Percentiles rank a stretch among this genome's conserved stretches.
Conservation (phyloP, 35 echinoderm and acorn worm genomes). For the Chiridota heheva region DNA sequence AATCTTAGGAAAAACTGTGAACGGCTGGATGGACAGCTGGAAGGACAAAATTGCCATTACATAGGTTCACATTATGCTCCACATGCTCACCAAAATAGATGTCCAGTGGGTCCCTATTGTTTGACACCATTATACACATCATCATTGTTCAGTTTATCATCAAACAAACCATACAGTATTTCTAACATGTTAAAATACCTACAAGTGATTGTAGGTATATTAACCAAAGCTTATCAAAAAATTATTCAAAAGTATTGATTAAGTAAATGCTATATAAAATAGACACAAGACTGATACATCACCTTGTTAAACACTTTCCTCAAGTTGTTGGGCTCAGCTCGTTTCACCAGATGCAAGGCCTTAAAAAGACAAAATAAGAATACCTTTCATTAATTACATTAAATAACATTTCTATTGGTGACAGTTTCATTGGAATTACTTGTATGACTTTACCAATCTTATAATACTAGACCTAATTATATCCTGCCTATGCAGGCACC, state of each 20-base stretch:
- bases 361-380: slow-evolving; percentile 4
- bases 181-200: not conserved
- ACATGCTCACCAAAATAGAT: no score
- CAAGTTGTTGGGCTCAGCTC: slow-evolving; percentile 63
- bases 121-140: not conserved
- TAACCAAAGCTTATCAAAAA: not conserved
- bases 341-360: slow-evolving; percentile 75
- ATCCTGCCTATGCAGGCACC: no score
- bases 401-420: no score
- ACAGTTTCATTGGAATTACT: no score
- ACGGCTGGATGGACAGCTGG: not conserved
- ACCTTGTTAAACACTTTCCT: slow-evolving; percentile 72
- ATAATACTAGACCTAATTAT: no score
- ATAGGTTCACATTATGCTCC: no score
- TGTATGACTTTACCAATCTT: no score
- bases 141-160: not conserved
- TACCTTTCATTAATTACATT: no score
- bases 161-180: not conserved
- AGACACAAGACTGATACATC: not conserved
- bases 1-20: not conserved
- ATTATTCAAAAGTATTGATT: not conserved
- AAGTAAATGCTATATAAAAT: not conserved
- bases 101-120: no score
- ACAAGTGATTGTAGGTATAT: not conserved
- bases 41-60: not conserved